Conservation (phyloP, 2,888 invertebrate genomes). For the Nymphalis polychloros region DNA sequence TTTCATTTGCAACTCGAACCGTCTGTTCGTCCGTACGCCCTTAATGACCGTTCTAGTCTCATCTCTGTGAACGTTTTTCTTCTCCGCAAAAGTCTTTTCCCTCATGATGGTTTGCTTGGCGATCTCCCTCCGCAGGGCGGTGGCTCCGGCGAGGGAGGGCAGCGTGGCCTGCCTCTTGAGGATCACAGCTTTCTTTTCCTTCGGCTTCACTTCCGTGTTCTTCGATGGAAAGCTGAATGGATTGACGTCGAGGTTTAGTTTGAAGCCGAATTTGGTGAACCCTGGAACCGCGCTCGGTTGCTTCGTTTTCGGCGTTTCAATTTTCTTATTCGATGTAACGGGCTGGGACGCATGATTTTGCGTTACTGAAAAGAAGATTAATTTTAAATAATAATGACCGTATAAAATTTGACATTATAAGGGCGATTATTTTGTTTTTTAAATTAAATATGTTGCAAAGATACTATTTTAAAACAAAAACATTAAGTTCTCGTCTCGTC, state of each 20-base stretch:
- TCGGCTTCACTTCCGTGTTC: conserved; percentile 37
- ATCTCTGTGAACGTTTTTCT: conserved; percentile 55
- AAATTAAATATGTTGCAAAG: no score
- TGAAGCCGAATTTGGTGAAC: conserved; percentile 78
- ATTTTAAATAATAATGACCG: neutral
- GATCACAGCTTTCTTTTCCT: conserved; percentile 45
- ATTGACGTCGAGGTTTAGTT: conserved; percentile 66
- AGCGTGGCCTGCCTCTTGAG: conserved; percentile 44
- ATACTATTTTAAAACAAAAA: no score
- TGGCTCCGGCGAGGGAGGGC: conserved; percentile 55
- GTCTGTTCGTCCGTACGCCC: conserved; percentile 86
- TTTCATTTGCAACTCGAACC: conserved; percentile 88
- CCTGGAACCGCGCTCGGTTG: conserved; percentile 54
- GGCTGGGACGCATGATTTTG: conserved; percentile 40
- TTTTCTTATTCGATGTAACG: conserved; percentile 43
- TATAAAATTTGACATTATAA: no score
- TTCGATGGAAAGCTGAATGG: conserved; percentile 63
- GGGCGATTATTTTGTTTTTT: no score
- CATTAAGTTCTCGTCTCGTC: no score
- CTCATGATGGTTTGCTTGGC: conserved; percentile 65
- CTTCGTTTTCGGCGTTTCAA: conserved; percentile 48
- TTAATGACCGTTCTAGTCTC: conserved; percentile 79
- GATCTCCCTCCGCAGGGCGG: conserved; percentile 51
- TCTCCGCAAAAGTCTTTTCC: conserved; percentile 64
- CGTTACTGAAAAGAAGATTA: conserved; percentile 41